These are phyloP conservation scores for Microtus pennsylvanicus DNA, from an alignment of 2,113 vertebrate species.

Conservation along the genomic window DNA sequence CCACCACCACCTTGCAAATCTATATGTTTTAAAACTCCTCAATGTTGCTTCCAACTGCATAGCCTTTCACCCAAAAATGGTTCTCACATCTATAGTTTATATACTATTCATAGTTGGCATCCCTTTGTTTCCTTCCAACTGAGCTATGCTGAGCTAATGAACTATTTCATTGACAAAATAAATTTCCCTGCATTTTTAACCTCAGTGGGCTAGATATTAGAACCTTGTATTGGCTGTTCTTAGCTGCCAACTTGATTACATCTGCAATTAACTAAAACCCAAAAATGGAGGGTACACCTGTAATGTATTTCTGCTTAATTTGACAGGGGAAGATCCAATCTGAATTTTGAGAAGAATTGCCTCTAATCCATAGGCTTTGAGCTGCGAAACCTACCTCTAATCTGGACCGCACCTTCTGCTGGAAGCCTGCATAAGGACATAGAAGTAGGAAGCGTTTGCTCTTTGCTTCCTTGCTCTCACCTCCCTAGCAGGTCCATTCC, in stretches of 20 bases:
- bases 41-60: background rate
- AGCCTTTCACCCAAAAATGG: background rate
- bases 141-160: background rate
- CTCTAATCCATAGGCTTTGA: background rate
- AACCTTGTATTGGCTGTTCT: background rate
- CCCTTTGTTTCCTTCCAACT: background rate
- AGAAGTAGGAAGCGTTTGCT: background rate
- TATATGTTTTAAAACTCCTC: background rate
- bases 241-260: background rate
- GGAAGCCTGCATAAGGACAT: background rate
- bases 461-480: background rate
- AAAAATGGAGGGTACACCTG: background rate
- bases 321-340: background rate
- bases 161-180: conserved; percentile 36
- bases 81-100: background rate
- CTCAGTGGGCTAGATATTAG: background rate
- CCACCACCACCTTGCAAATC: background rate
- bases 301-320: background rate
- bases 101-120: background rate
- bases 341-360: background rate
- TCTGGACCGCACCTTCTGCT: background rate
- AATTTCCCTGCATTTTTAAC: background rate
- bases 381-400: background rate
- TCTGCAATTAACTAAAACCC: background rate
- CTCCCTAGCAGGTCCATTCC: background rate